Evolutionary conservation across 1,140 invertebrate genomes (phyloP).

Genomic region (Drosophila saltans): DNA sequence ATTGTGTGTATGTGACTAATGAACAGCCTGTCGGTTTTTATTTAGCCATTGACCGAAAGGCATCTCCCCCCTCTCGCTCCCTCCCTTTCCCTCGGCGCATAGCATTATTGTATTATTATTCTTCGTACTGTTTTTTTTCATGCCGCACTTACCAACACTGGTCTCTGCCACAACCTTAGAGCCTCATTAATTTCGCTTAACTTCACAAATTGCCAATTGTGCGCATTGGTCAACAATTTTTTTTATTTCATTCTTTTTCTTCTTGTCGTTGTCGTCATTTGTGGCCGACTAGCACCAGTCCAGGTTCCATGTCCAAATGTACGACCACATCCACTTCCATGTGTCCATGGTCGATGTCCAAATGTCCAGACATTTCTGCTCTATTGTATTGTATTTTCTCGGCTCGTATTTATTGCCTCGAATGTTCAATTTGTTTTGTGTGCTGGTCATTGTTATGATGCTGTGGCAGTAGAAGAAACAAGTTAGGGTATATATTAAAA

Average conservation of each 20-base stretch:
- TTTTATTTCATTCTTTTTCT: slow-evolving; percentile 30
- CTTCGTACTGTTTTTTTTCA: slow-evolving; percentile 19
- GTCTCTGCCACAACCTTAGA: slow-evolving; percentile 29
- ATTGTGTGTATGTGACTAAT: slow-evolving; percentile 60
- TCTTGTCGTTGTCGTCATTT: slow-evolving; percentile 27
- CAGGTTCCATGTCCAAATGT: slow-evolving; percentile 9
- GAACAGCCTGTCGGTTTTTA: slow-evolving; percentile 65
- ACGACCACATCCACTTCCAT: slow-evolving; percentile 25
- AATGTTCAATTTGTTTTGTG: slow-evolving; percentile 76
- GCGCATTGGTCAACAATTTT: slow-evolving; percentile 79
- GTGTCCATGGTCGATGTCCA: slow-evolving; percentile 11
- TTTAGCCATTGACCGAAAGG: slow-evolving; percentile 52
- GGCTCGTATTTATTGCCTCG: slow-evolving; percentile 68
- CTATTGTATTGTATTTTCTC: slow-evolving; percentile 58
- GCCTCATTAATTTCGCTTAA: slow-evolving; percentile 80
- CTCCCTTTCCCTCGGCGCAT: neutral
- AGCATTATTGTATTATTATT: slow-evolving; percentile 39
- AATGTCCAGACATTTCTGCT: slow-evolving; percentile 56
- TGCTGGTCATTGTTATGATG: slow-evolving; percentile 57
- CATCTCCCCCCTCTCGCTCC: slow-evolving; percentile 2
- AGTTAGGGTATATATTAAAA: neutral
- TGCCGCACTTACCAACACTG: slow-evolving; percentile 18
- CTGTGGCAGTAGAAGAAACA: slow-evolving; percentile 1
- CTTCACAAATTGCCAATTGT: slow-evolving; percentile 81
- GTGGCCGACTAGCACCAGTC: slow-evolving; percentile 40